These are phyloP conservation scores for Cantharis flavilabris DNA, from an alignment of 2,888 invertebrate genomes.

Conservation along the genomic window DNA sequence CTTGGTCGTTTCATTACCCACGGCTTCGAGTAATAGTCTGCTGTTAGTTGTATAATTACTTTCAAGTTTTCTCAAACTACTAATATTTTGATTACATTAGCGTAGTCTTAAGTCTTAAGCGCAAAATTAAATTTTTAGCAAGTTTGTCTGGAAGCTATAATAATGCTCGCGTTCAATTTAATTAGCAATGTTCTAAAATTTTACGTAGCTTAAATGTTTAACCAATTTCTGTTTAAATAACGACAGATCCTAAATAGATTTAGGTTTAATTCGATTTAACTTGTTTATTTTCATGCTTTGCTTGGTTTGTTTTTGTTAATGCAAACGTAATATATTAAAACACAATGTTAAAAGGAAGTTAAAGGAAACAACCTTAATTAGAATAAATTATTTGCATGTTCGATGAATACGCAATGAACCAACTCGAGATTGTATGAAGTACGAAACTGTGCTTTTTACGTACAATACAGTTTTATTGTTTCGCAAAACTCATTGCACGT, in stretches of 20 bases:
- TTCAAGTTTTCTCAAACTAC: background rate
- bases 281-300: slow-evolving; percentile 15
- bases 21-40: background rate
- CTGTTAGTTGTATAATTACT: background rate
- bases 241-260: slow-evolving; percentile 14
- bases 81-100: background rate
- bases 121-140: background rate
- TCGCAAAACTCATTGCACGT: background rate
- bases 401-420: slow-evolving; percentile 27
- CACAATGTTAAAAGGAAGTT: slow-evolving; percentile 6
- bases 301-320: background rate
- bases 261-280: slow-evolving; percentile 24
- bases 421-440: slow-evolving; percentile 23
- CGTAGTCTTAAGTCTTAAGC: background rate
- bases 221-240: slow-evolving; percentile 6
- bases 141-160: background rate
- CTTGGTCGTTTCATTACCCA: background rate
- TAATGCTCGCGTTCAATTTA: background rate
- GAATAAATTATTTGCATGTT: slow-evolving; percentile 40
- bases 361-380: slow-evolving; percentile 39
- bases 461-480: background rate
- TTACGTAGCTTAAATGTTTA: slow-evolving; percentile 5
- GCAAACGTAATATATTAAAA: background rate
- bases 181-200: slow-evolving; percentile 3
- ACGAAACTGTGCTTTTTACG: slow-evolving; percentile 19